Evolutionary conservation across 2,888 invertebrate genomes (phyloP).

Genomic region (Andrena marginata): DNA sequence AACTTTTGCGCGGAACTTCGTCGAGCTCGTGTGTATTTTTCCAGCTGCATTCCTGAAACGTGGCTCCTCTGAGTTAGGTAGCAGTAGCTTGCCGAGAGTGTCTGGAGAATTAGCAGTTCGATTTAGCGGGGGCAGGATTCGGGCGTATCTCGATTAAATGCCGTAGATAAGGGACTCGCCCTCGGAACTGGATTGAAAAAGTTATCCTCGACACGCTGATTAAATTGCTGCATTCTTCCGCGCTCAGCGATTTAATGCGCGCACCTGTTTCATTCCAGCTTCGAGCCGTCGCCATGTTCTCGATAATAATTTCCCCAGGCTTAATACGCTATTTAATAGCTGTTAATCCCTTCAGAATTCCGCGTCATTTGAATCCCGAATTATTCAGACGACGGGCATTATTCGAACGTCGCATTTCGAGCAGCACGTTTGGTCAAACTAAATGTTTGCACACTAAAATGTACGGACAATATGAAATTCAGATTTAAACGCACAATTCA

Average conservation of each 20-base stretch:
- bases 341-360: constrained; percentile 44
- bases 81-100: neutral
- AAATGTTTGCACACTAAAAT: constrained; percentile 39
- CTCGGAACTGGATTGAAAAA: neutral
- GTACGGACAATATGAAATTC: constrained; percentile 29
- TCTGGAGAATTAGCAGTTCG: neutral
- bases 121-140: too few species aligned
- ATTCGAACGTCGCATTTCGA: neutral
- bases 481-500: constrained; percentile 31
- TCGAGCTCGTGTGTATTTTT: neutral
- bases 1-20: neutral
- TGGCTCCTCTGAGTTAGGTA: neutral
- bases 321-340: constrained; percentile 40
- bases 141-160: neutral
- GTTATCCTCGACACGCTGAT: neutral
- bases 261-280: constrained; percentile 17
- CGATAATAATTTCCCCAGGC: constrained; percentile 27
- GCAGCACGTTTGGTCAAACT: constrained; percentile 30
- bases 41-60: neutral
- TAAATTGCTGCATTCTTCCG: neutral
- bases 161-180: neutral
- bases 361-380: constrained; percentile 42
- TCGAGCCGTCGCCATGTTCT: neutral
- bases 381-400: constrained; percentile 43
- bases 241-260: constrained; percentile 3